These are phyloP conservation scores for Aleiodes sp. DNA, from an alignment of 1,140 invertebrate species.

Conservation along the genomic window DNA sequence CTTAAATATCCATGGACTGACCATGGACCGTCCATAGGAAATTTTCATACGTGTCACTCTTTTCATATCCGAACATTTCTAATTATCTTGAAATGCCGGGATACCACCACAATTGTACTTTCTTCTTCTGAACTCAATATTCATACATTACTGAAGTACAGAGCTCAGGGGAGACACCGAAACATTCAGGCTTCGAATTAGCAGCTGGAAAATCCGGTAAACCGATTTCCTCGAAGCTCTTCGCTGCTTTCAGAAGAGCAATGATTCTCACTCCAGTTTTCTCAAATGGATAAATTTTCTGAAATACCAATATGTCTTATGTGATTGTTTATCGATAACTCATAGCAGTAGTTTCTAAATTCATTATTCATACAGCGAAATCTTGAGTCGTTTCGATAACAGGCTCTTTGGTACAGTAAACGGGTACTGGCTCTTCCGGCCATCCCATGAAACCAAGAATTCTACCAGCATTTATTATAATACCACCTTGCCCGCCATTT, in stretches of 20 bases:
- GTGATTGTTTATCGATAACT: background rate
- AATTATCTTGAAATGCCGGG: no score
- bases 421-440: slow-evolving; percentile 40
- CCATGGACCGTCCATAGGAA: no score
- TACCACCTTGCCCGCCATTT: slow-evolving; percentile 33
- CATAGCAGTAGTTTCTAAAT: no score
- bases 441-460: slow-evolving; percentile 53
- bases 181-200: background rate
- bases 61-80: no score
- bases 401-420: slow-evolving; percentile 50
- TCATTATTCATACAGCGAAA: slow-evolving; percentile 41
- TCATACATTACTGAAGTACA: slow-evolving; percentile 39
- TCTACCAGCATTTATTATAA: slow-evolving; percentile 51
- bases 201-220: slow-evolving; percentile 38
- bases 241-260: slow-evolving; percentile 61
- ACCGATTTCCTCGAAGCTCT: slow-evolving; percentile 33
- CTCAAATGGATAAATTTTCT: slow-evolving; percentile 36
- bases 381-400: slow-evolving; percentile 53
- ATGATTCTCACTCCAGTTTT: slow-evolving; percentile 65
- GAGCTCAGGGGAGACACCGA: background rate
- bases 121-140: no score
- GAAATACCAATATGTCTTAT: no score
- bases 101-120: no score
- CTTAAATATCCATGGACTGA: no score
- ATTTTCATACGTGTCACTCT: no score